These are phyloP conservation scores for Gopherus evgoodei DNA, from an alignment of 2,113 vertebrate genomes.

Conservation along the genomic window DNA sequence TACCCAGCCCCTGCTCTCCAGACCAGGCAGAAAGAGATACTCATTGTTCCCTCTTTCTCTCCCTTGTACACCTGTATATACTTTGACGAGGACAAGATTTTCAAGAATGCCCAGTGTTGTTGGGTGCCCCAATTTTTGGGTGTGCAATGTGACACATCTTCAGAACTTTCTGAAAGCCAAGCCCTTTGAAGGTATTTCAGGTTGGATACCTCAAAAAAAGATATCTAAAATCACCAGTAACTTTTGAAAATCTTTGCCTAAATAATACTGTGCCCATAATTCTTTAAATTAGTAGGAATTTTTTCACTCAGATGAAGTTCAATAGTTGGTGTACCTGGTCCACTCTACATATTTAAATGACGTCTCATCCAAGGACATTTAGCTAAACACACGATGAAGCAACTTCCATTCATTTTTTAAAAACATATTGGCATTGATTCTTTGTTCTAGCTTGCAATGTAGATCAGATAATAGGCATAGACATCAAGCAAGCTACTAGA, in stretches of 20 bases:
- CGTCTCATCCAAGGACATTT: background rate
- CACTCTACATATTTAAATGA: background rate
- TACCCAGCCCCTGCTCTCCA: background rate
- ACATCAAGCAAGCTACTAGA: background rate
- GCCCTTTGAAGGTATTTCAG: background rate
- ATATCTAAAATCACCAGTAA: background rate
- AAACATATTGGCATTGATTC: background rate
- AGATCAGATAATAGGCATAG: background rate
- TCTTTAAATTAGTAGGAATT: background rate
- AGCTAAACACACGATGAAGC: accelerated
- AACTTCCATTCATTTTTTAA: background rate
- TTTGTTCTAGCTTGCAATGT: background rate
- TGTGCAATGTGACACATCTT: background rate
- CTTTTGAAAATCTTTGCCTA: background rate
- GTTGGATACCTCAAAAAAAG: background rate
- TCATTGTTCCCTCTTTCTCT: background rate
- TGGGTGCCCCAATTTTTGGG: background rate
- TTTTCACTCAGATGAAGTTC: accelerated
- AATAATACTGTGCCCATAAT: background rate
- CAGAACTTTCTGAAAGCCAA: background rate
- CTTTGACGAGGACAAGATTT: background rate
- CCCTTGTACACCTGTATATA: accelerated
- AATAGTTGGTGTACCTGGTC: background rate
- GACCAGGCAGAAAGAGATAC: background rate
- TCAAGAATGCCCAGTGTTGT: background rate